phyloP scores from a whole-genome alignment of 2,113 vertebrate genomes.

The Pelodiscus sinensis region DNA sequence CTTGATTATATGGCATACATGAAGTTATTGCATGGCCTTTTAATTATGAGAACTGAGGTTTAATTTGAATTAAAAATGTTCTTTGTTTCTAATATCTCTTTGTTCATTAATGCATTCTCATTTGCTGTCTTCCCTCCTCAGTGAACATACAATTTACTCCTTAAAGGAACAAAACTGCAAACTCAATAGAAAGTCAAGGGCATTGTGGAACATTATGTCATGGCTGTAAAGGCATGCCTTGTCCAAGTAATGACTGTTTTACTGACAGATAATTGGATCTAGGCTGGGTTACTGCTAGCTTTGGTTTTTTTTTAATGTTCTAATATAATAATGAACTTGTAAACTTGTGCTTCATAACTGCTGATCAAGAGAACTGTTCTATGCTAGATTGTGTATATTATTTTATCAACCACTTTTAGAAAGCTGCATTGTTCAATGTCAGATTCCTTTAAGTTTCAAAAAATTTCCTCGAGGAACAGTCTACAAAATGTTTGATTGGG shows the following conservation, averaged over 20 bases:
- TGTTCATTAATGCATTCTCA: neutral
- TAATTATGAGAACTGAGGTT: neutral
- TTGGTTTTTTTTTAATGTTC: neutral
- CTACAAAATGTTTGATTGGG: neutral
- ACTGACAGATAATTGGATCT: slow-evolving; percentile 35
- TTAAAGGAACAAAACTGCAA: slow-evolving; percentile 8
- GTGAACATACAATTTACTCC: neutral
- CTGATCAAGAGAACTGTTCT: neutral
- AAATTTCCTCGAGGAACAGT: neutral
- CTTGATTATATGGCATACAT: neutral
- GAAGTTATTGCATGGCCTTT: neutral
- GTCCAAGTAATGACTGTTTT: slow-evolving; percentile 18
- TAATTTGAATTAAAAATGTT: neutral
- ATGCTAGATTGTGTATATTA: neutral
- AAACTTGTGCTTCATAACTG: slow-evolving; percentile 7
- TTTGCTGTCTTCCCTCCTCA: neutral
- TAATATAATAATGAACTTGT: neutral
- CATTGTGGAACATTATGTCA: neutral
- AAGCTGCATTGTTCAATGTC: neutral
- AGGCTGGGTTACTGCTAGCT: neutral
- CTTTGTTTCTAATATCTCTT: neutral
- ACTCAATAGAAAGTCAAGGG: neutral
- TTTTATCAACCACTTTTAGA: neutral
- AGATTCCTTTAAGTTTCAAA: neutral
- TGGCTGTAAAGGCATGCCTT: slow-evolving; percentile 10